These are phyloP conservation scores for Pomatostomus ruficeps DNA, from an alignment of 2,113 vertebrate species.

Conservation along the genomic window DNA sequence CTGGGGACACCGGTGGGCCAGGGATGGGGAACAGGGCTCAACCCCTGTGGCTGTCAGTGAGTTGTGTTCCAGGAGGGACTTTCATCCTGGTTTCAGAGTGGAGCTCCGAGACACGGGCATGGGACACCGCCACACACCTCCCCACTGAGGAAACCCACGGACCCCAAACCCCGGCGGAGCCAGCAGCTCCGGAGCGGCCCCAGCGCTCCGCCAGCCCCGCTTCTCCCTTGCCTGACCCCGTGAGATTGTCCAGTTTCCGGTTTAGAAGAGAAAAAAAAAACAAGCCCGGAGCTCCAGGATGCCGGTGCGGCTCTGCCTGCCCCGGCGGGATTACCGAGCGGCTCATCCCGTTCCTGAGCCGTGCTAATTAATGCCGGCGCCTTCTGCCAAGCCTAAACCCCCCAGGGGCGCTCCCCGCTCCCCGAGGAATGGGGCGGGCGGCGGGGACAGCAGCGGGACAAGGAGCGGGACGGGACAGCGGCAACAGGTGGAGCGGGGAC, in stretches of 20 bases:
- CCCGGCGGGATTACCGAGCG: background rate
- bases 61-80: background rate
- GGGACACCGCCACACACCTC: background rate
- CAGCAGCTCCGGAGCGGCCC: background rate
- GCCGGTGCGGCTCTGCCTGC: background rate
- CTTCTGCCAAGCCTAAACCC: background rate
- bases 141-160: background rate
- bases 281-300: background rate
- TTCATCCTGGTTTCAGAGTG: background rate
- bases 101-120: accelerated
- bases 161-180: background rate
- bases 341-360: background rate
- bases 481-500: background rate
- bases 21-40: background rate
- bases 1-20: background rate
- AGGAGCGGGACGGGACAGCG: background rate
- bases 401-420: background rate
- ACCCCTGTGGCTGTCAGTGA: background rate
- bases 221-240: too few species aligned
- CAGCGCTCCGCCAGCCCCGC: background rate
- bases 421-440: background rate
- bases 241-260: background rate
- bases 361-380: background rate
- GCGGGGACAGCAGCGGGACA: background rate
- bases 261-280: background rate